These are phyloP conservation scores for Agrotis puta DNA, from an alignment of 2,888 invertebrate genomes.

Conservation along the genomic window DNA sequence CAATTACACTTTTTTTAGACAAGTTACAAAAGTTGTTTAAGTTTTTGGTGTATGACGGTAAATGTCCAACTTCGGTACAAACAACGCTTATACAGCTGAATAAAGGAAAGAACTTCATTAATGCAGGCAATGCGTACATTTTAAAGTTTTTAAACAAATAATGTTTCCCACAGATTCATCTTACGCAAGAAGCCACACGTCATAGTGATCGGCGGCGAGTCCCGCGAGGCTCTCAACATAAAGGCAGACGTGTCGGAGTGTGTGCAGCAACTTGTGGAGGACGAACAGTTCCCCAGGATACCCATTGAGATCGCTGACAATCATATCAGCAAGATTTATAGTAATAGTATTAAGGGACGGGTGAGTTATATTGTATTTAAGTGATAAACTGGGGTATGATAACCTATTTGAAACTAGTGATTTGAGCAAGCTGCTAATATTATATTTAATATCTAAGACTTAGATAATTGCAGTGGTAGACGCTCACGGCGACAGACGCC, in stretches of 20 bases:
- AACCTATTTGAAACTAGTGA: not conserved
- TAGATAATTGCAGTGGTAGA: no score
- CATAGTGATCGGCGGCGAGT: slow-evolving; percentile 97
- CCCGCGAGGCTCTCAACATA: slow-evolving; percentile 96
- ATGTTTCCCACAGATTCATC: slow-evolving; percentile 93
- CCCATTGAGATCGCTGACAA: slow-evolving; percentile 98
- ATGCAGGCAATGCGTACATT: no score
- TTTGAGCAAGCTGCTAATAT: not conserved
- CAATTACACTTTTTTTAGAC: no score
- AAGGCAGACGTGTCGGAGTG: slow-evolving; percentile 94
- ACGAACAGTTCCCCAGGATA: slow-evolving; percentile 96
- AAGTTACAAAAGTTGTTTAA: no score
- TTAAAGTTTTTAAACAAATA: not conserved
- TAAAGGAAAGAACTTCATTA: no score
- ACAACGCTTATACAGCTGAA: no score
- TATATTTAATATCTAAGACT: no score
- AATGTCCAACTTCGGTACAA: no score
- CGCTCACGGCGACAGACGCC: no score
- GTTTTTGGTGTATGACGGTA: no score
- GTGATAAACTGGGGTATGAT: not conserved
- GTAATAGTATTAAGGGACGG: slow-evolving; percentile 96
- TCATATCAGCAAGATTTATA: slow-evolving; percentile 97
- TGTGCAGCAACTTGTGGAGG: slow-evolving; percentile 94
- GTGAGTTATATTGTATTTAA: slow-evolving; percentile 77
- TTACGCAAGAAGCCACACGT: slow-evolving; percentile 98